phyloP scores from a whole-genome alignment of 2,113 vertebrate genomes.

The Ptilonorhynchus violaceus region DNA sequence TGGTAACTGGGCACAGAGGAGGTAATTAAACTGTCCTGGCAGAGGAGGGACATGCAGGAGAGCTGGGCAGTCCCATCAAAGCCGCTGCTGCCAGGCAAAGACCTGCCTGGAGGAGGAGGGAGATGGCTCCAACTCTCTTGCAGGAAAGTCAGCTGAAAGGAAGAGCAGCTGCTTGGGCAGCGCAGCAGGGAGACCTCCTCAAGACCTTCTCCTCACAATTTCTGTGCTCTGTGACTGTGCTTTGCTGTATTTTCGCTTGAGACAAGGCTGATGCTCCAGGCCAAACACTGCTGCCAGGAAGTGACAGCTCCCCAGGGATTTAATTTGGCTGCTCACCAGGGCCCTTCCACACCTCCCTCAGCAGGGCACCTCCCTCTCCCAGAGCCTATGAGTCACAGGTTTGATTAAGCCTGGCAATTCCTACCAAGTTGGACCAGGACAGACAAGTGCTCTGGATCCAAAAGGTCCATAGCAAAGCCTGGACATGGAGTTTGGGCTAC shows the following conservation, averaged over 20 bases:
- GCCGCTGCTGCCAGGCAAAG: neutral
- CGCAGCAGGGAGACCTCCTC: neutral
- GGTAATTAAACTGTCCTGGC: neutral
- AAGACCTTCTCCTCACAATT: neutral
- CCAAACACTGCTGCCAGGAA: neutral
- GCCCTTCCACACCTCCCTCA: neutral
- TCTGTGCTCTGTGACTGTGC: neutral
- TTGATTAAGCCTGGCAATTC: neutral
- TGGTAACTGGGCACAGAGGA: neutral
- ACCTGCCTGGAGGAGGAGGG: neutral
- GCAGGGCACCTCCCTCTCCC: neutral
- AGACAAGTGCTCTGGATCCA: neutral
- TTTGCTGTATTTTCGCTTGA: neutral
- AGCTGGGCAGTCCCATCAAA: neutral
- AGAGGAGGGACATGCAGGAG: neutral
- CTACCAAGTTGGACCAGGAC: neutral
- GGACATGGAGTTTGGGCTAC: neutral
- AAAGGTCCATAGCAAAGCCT: neutral
- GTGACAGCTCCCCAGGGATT: neutral
- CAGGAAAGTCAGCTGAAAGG: neutral
- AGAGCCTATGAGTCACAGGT: neutral
- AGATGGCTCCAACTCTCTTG: neutral
- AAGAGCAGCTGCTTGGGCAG: neutral
- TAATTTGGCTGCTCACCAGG: neutral
- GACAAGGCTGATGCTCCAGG: neutral